Base-by-base conservation (phyloP, 2,113 vertebrate species). In the Ibidorhyncha struthersii region DNA sequence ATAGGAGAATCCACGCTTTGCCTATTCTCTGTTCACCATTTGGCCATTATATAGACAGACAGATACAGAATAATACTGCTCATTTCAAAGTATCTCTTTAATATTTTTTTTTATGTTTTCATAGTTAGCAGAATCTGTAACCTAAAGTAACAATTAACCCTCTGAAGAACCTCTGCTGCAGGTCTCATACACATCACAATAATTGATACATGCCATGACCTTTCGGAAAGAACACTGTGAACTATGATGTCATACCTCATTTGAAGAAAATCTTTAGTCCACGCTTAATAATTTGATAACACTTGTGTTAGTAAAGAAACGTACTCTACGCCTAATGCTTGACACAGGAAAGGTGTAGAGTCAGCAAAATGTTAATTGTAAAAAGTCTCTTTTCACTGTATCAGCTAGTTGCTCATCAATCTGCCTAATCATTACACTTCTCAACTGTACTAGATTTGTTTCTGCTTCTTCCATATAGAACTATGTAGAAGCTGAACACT, bases 321-420 rank as follows among this genome's bases (percentile, higher is more conserved):
- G 69, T 29, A 43, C 58, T 49, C 72, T 59, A 4, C 38, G 53
- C 61, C 66, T 92, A 89, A 88, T 87, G 62, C 41, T 50, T 90
- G 80, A 86, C 66, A 62, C 14, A 74, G 29, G 40, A 94, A 96
- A 94, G 34, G 38, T 82, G 70, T 25, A n/a, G 83, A 86, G 77
- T 95, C 95, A 96, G 93, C 93, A 92, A 83, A 86, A 91, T 66
- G 67, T 82, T 95, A 94, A 97, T 89, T 91, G 82, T 53, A 85
- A 55, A 40, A 81, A 89, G 79, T 62, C 45, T 85, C 45, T 55
- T 91, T 79, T 85, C 77, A 85, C 26, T 52, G 43, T 30, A 59
- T 52, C 52, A 76, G 69, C 66, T 90, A 59, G 41, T 32, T 76
- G 52, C 18, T 65, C 92, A 94, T 95, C 45, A 53, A 43, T 86